A percentile compares a stretch with the other conserved stretches of the same genome.
phyloP scores from a whole-genome alignment of 2,888 invertebrate genomes.

The Aphidoletes aphidimyza region DNA sequence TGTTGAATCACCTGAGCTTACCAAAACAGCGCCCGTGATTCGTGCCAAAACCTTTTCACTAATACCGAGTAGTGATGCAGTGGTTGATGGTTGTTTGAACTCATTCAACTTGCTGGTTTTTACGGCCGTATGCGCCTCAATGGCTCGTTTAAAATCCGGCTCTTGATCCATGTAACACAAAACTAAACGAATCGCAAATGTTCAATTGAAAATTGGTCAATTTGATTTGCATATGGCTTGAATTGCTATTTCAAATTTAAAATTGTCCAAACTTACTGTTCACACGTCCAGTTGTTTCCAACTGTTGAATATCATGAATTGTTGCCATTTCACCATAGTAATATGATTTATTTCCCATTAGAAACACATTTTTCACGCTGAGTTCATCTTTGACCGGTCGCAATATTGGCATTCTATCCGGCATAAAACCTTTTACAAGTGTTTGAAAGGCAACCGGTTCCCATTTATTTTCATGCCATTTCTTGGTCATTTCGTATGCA shows the following conservation, averaged over 20 bases:
- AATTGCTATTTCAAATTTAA: no score
- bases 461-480: background rate
- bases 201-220: no score
- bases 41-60: slow-evolving; percentile 79
- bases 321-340: background rate
- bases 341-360: background rate
- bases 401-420: background rate
- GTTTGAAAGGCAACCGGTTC: background rate
- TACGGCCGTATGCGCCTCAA: slow-evolving; percentile 55
- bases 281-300: background rate
- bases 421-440: background rate
- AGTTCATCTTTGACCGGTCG: background rate
- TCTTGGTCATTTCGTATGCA: background rate
- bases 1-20: slow-evolving; percentile 64
- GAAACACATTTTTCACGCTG: background rate
- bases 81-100: slow-evolving; percentile 61
- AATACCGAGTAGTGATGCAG: slow-evolving; percentile 68
- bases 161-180: slow-evolving; percentile 58
- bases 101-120: slow-evolving; percentile 59
- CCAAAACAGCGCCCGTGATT: slow-evolving; percentile 84
- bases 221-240: no score
- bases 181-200: no score
- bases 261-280: slow-evolving; percentile 13
- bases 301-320: background rate
- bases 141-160: slow-evolving; percentile 61